A percentile compares a stretch with the other conserved stretches of the same genome.
Evolutionary conservation across 2,888 invertebrate genomes (phyloP).

Genomic region (Cactoblastis cactorum): DNA sequence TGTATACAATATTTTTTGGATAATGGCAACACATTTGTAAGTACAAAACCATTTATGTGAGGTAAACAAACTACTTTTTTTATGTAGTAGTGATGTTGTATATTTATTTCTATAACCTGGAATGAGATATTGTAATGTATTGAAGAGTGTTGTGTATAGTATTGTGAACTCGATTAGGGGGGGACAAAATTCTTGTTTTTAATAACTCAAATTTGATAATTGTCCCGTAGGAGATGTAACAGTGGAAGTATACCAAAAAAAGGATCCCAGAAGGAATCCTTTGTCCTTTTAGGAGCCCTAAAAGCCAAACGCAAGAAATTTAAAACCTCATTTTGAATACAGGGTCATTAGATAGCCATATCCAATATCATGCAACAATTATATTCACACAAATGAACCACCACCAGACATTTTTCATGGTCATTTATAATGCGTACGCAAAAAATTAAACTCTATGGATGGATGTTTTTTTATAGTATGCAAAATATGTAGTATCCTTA

Average conservation of each 20-base stretch:
- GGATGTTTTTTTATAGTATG: no score
- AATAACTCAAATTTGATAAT: no score
- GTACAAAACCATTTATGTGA: conserved; percentile 7
- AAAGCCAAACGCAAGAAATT: not conserved
- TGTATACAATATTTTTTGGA: not conserved
- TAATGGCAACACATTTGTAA: no score
- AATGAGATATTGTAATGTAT: conserved; percentile 1
- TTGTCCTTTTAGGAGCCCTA: not conserved
- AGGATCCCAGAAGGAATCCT: not conserved
- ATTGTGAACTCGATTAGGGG: not conserved
- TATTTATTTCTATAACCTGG: not conserved
- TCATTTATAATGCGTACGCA: no score
- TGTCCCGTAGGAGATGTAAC: no score
- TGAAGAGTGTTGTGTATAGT: not conserved
- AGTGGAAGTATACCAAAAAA: not conserved
- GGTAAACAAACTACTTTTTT: not conserved
- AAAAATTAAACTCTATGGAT: not conserved
- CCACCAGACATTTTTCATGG: no score
- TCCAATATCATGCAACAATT: conserved; percentile 27
- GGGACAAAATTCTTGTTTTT: not conserved
- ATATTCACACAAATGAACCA: not conserved
- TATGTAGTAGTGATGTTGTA: not conserved
- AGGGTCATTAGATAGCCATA: conserved; percentile 60
- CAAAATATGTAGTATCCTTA: no score
- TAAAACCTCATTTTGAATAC: conserved; percentile 49